A percentile compares a stretch with the other conserved stretches of the same genome.
Conservation (phyloP, 1,140 invertebrate genomes). For the Yoshiicerus persimilis region DNA sequence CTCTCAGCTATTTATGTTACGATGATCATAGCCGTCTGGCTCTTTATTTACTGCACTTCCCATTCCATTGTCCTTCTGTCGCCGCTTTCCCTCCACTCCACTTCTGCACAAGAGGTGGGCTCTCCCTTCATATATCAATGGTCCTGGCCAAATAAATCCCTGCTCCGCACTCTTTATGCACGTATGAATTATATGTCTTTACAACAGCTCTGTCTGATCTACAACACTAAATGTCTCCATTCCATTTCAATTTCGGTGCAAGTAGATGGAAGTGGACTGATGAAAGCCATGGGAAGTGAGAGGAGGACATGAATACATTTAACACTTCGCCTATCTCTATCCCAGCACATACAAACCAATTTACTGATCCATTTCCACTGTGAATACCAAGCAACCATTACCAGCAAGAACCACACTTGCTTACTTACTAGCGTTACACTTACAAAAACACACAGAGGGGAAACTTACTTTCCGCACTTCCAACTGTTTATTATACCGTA, state of each 20-base stretch:
- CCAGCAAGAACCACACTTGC: not conserved
- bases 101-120: not conserved
- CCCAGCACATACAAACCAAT: not conserved
- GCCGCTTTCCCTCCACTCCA: not conserved
- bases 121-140: not conserved
- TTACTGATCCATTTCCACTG: not conserved
- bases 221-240: not conserved
- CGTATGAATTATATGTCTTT: not conserved
- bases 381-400: not conserved
- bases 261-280: not conserved
- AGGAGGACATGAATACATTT: not conserved
- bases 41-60: not conserved
- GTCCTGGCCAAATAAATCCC: not conserved
- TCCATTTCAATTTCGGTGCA: not conserved
- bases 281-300: not conserved
- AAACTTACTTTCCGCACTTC: too few species aligned
- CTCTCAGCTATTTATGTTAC: not conserved
- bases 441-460: too few species aligned
- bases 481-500: too few species aligned
- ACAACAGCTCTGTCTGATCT: not conserved
- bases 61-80: not conserved
- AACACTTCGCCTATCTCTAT: not conserved
- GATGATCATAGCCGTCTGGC: not conserved
- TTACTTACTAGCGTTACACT: not conserved
- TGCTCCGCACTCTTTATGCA: too few species aligned